Base-by-base conservation (phyloP, 2,888 invertebrate genomes). In the Clepsis dumicolana region DNA sequence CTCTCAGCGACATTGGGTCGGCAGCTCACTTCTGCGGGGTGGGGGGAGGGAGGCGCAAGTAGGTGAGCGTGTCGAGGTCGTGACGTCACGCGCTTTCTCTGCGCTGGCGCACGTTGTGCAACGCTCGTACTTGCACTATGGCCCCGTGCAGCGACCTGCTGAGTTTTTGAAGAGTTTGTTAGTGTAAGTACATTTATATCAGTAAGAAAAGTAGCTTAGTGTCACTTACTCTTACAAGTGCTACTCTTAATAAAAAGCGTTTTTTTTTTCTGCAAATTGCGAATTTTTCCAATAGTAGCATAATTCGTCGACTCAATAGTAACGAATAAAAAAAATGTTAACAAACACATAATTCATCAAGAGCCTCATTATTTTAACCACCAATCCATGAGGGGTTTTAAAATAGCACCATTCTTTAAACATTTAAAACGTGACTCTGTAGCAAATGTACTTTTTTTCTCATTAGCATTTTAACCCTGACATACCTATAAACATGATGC, bases 1-100 rank as follows among this genome's bases (percentile, higher is more conserved):
- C 88, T 80, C 77, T 18, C 24, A 64, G 76, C 25, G 52, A 88
- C 88, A 90, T 90, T 90, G 88, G 82, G 82, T 80, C 83, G 50
- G 27, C 29, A 57, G 50, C 56, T 29, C 29, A 59, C 59, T 59
- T 59, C 27, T 59, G 38, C n/a, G 38, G 38, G 38, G 5, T n/a
- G 38, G 67, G 12, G 74, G 80, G 82, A 80, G 76, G 77, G n/a
- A n/a, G 80, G 84, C 82, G 88, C 90, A 91, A 88, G 85, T 93
- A 87, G 93, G 93, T 93, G 90, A 93, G 88, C 92, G 87, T 91
- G 93, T 93, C 93, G 93, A 93, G 93, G 93, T 87, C 93, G 89
- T 92, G 91, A 93, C 93, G 93, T 92, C 91, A 92, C 78, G 69
- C 90, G 93, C 92, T 93, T 93, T 93, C 91, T 91, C 91, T 88